phyloP scores from a whole-genome alignment of 2,113 vertebrate genomes.

The Sylvietta virens region DNA sequence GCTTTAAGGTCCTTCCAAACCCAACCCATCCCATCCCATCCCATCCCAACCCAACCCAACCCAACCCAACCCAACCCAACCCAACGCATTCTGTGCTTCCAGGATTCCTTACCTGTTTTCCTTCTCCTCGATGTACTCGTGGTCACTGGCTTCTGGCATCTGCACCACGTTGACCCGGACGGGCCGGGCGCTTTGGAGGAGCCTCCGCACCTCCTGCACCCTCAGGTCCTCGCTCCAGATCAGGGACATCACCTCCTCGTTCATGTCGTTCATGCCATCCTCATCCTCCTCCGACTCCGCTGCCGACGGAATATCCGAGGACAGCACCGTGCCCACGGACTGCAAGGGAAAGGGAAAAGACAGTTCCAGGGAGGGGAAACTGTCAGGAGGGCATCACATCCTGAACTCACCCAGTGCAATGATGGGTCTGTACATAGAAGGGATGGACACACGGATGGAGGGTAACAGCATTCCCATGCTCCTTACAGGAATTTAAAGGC shows the following conservation, averaged over 20 bases:
- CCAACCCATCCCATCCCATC: no score
- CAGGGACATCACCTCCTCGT: constrained; percentile 89
- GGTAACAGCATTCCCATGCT: not conserved
- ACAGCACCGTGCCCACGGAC: constrained; percentile 81
- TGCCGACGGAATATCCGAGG: constrained; percentile 82
- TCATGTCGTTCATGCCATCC: constrained; percentile 95
- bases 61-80: not conserved
- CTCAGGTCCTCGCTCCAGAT: constrained; percentile 96
- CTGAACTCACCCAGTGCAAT: not conserved
- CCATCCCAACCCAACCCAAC: not conserved
- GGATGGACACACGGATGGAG: accelerated
- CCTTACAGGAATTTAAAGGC: not conserved
- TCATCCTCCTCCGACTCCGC: constrained; percentile 92
- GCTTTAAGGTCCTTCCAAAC: not conserved
- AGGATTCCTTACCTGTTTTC: constrained; percentile 83
- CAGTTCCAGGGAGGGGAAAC: not conserved
- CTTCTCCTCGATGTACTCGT: constrained; percentile 97
- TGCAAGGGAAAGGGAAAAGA: not conserved
- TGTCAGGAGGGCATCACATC: not conserved
- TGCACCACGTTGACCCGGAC: constrained; percentile 92
- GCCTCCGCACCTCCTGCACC: constrained; percentile 91
- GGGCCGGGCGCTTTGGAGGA: constrained; percentile 92
- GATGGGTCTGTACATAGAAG: not conserved
- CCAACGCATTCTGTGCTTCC: not conserved
- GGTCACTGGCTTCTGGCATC: constrained; percentile 93